Evolutionary conservation across 2,113 vertebrate species (phyloP).

Genomic region (Tautogolabrus adspersus): DNA sequence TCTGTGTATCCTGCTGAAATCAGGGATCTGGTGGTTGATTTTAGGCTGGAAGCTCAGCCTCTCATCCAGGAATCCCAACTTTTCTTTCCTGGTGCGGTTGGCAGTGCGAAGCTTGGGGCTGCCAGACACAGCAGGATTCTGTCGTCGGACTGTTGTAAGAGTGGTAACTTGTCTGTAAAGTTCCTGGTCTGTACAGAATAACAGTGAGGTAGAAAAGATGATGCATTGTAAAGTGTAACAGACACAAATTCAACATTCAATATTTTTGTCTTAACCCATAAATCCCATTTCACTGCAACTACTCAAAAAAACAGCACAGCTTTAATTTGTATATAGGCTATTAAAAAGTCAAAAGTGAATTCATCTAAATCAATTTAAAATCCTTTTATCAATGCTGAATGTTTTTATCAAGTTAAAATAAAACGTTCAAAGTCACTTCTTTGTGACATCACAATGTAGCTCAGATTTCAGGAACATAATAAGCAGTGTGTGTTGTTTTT

Average conservation of each 20-base stretch:
- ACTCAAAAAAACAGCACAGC: too few species aligned
- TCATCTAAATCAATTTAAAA: too few species aligned
- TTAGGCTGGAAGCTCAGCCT: slow-evolving; percentile 89
- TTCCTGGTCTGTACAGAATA: slow-evolving; percentile 83
- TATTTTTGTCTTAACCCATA: too few species aligned
- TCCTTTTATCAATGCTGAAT: too few species aligned
- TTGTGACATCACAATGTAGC: neutral
- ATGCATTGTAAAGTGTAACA: neutral
- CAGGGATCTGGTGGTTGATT: slow-evolving; percentile 87
- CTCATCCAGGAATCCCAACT: slow-evolving; percentile 87
- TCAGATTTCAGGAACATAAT: neutral
- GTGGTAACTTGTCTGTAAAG: slow-evolving; percentile 85
- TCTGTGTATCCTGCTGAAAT: slow-evolving; percentile 89
- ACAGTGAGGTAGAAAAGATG: neutral
- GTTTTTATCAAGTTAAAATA: too few species aligned
- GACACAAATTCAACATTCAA: neutral
- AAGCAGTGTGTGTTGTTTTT: too few species aligned
- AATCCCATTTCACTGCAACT: too few species aligned
- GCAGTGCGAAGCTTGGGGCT: slow-evolving; percentile 75
- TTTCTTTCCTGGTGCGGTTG: slow-evolving; percentile 83
- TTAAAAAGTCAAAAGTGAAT: too few species aligned
- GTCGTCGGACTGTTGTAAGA: slow-evolving; percentile 70
- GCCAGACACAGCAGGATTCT: slow-evolving; percentile 48
- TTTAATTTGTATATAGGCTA: too few species aligned
- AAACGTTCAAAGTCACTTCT: neutral